A percentile compares a stretch with the other conserved stretches of the same genome.
Evolutionary conservation across 1,140 invertebrate species (phyloP).

Genomic region (Potamilus streckersoni): DNA sequence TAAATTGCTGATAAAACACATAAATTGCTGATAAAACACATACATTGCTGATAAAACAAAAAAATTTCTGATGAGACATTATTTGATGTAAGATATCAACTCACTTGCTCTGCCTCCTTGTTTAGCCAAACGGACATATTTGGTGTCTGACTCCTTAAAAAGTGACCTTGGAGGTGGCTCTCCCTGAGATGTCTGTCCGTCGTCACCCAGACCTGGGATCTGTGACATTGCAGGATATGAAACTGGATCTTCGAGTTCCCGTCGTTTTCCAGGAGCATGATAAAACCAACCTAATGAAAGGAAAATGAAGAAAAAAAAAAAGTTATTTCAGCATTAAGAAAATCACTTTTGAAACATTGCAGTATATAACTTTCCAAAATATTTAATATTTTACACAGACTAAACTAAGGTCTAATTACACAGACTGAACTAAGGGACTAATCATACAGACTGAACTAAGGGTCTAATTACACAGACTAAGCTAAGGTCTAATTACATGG

Average conservation of each 20-base stretch:
- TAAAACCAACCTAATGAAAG: conserved; percentile 62
- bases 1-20: too few species aligned
- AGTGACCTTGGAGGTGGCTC: conserved; percentile 41
- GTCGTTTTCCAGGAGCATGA: conserved; percentile 56
- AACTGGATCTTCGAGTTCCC: conserved; percentile 35
- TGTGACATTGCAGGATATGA: conserved; percentile 53
- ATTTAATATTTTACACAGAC: too few species aligned
- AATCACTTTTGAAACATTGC: too few species aligned
- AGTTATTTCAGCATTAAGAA: too few species aligned
- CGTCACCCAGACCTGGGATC: conserved; percentile 58
- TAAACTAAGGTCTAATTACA: too few species aligned
- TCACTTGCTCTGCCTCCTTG: conserved; percentile 61
- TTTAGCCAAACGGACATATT: conserved; percentile 62
- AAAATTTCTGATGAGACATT: too few species aligned
- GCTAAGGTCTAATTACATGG: too few species aligned
- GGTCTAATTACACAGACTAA: too few species aligned
- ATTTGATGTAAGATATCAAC: conserved; percentile 5
- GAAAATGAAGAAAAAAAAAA: neutral
- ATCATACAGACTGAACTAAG: too few species aligned
- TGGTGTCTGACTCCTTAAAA: conserved; percentile 59
- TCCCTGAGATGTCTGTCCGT: conserved; percentile 18
- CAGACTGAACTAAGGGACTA: too few species aligned
- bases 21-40: neutral
- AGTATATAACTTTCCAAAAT: too few species aligned
- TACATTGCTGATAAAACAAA: neutral